Base-by-base conservation (phyloP, 2,797 vertebrate species). In the Dermochelys coriacea region DNA sequence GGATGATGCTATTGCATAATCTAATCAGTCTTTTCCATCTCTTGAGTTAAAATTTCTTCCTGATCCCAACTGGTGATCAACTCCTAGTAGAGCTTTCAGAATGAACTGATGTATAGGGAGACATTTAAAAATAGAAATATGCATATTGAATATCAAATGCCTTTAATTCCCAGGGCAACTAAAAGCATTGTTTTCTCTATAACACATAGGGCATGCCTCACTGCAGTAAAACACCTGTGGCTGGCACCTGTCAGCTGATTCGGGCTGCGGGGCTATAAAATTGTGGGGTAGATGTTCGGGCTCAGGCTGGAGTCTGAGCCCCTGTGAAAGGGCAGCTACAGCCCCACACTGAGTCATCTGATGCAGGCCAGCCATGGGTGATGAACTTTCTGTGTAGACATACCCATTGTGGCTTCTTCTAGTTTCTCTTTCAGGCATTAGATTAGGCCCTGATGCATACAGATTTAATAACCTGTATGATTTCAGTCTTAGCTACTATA, bases 21-120 rank as follows among this genome's bases (percentile, higher is more conserved):
- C 27, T 45, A 37, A 10, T 10, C 75, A 37, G 25, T 82, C 54
- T 82, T 54, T 45, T 31, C 37, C 27, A 3, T 18, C 54, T 82
- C 8, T 82, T 82, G 54, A 57, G 2, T 31, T 75, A 85, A 14
- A 41, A 6, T 25, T 37, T 61, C 61, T 64, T 45, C 12, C 47
- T 50, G 41, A 85, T 61, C 29, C 19, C 45, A 77, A 79, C 54
- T n/a, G 79, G 12, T 29, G 78, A 15, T 79, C 84, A 2, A 49
- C 21, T 80, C 37, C 27, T 27, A 2, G 68, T 5, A 31, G 3
- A 61, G 55, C 15, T 45, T 15, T 54, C 59, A 47, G 11, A 25
- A 19, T 1, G 0, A 25, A 19, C 3, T 4, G 19, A 71, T n/a
- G 45, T 41, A 45, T 34, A 31, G 11, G 4, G 0, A 0, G 0